Evolutionary conservation across 64 coral and sea anemone species (phyloP).

Genomic region (Dendronephthya gigantea): DNA sequence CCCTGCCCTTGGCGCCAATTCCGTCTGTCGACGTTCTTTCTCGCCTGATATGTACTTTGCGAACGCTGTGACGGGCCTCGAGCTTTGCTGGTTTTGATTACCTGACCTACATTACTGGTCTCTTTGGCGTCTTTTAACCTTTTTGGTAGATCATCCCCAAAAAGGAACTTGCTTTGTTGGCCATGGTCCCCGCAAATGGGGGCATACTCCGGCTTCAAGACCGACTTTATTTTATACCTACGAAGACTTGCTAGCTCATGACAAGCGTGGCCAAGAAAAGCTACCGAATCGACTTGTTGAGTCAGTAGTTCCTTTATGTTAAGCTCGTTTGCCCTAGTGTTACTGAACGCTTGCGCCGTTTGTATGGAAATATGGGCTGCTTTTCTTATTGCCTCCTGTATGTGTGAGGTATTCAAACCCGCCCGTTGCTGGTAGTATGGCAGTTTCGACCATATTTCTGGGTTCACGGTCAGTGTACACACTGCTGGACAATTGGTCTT

Average conservation of each 20-base stretch:
- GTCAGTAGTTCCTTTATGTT: not conserved
- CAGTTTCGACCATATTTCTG: not conserved
- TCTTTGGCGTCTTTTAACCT: not conserved
- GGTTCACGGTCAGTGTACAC: not conserved
- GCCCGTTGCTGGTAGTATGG: not conserved
- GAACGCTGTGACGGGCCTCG: not conserved
- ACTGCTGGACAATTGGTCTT: not conserved
- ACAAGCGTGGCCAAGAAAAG: not conserved
- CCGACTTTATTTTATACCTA: not conserved
- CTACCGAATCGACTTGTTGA: not conserved
- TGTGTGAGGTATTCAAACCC: not conserved
- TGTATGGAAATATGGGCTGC: too few relatives aligned
- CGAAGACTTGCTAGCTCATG: not conserved
- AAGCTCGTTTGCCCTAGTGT: not conserved
- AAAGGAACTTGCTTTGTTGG: not conserved
- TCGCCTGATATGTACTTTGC: not conserved
- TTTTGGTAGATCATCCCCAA: not conserved
- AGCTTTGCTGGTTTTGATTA: not conserved
- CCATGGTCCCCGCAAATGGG: not conserved
- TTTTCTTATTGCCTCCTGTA: too few relatives aligned
- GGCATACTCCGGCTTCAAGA: not conserved
- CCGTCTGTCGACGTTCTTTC: too few relatives aligned
- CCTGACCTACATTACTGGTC: not conserved
- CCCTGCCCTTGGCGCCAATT: too few relatives aligned
- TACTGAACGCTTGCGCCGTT: not conserved